Base-by-base conservation (phyloP, 2,888 invertebrate genomes). In the Anodontia alba region DNA sequence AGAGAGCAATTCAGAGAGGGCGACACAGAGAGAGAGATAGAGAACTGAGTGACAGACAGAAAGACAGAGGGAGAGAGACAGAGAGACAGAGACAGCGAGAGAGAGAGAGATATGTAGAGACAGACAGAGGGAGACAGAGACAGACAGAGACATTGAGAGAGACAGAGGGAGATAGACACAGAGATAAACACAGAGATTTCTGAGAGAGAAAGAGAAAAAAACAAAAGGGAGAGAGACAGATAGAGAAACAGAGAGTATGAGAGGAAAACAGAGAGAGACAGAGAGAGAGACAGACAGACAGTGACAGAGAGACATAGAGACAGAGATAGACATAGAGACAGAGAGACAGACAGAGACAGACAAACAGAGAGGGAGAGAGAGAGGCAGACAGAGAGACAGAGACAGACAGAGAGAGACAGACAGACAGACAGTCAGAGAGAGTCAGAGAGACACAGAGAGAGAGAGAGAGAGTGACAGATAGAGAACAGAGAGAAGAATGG, bases 391-490 rank as follows among this genome's bases (percentile, higher is more conserved):
- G n/a, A n/a, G n/a, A n/a, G n/a, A n/a, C n/a, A n/a, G n/a, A n/a
- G n/a, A 38, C 7, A 31, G 57, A 70, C 29, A 31, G 46, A 43
- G 67, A 75, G 57, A 73, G 76, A 46, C 23, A 68, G 33, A 74
- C 36, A 57, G 31, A 43, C 3, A 62, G 57, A 26, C 29, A 49
- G 51, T 80, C 84, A 70, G 83, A 68, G 76, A 79, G 84, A 80
- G 78, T 75, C 81, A 84, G 79, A 88, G 83, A 88, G 88, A 89
- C 86, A 80, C 76, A 83, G 85, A 80, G 70, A 70, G 66, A 70
- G 78, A 54, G 78, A 54, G 72, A 77, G 69, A 74, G 68, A 66
- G 72, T 57, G 17, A 38, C 42, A 66, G 31, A 75, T 46, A 69
- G 62, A 68, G 73, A 67, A 76, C 72, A 57, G 78, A 80, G 81